Conservation (phyloP, 2,797 vertebrate genomes). For the Phylloscopus collybita region DNA sequence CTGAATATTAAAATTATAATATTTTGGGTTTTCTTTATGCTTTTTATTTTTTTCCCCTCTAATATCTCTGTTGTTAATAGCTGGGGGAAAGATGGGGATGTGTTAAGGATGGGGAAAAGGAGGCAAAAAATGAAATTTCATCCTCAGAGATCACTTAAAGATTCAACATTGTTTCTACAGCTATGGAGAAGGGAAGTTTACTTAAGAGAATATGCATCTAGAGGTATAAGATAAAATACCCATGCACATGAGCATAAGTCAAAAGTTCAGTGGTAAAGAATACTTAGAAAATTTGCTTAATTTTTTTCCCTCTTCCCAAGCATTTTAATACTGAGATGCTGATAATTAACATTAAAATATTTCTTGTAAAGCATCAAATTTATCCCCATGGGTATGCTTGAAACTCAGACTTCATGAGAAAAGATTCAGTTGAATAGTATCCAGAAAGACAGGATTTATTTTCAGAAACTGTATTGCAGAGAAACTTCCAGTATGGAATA, state of each 20-base stretch:
- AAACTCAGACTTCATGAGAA: not conserved
- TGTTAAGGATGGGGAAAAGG: not conserved
- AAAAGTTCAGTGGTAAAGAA: not conserved
- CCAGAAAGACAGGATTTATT: not conserved
- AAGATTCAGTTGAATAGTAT: not conserved
- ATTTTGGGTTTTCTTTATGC: fast-evolving
- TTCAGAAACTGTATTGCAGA: not conserved
- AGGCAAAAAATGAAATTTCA: not conserved
- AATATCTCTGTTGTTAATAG: not conserved
- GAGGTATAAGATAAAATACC: not conserved
- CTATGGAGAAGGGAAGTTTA: not conserved
- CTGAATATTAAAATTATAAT: not conserved
- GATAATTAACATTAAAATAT: not conserved
- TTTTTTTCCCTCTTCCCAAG: fast-evolving
- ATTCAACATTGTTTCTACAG: not conserved
- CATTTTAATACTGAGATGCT: not conserved
- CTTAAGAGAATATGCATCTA: not conserved
- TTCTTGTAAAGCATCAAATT: not conserved
- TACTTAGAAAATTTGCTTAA: not conserved
- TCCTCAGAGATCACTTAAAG: not conserved
- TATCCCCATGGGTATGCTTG: not conserved
- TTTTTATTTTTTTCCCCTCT: not conserved
- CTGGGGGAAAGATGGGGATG: not conserved
- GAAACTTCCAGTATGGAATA: not conserved
- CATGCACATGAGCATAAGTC: fast-evolving